A percentile compares a stretch with the other conserved stretches of the same genome.
phyloP scores from a whole-genome alignment of 2,113 vertebrate species.

The Ploceus nigricollis region DNA sequence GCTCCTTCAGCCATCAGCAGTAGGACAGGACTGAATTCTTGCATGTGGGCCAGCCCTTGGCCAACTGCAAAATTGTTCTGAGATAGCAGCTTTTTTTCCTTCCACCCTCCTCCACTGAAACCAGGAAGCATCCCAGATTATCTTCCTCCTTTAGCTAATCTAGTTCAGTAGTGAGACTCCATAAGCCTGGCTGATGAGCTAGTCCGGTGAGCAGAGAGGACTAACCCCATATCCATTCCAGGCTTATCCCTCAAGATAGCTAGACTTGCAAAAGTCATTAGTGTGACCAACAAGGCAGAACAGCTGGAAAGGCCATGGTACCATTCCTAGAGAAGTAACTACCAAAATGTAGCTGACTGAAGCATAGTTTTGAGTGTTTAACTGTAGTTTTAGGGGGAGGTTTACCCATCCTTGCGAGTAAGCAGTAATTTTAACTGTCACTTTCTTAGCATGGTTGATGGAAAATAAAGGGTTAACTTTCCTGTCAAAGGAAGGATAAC shows the following conservation, averaged over 20 bases:
- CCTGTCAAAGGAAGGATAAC: not conserved
- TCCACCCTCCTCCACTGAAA: fast-evolving
- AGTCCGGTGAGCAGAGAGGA: not conserved
- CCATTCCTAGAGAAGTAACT: not conserved
- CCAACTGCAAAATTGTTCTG: not conserved
- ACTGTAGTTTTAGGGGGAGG: not conserved
- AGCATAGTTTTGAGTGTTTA: not conserved
- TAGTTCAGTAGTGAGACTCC: not conserved
- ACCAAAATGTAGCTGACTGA: not conserved
- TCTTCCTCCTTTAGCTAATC: not conserved
- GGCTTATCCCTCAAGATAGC: not conserved
- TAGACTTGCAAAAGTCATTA: not conserved
- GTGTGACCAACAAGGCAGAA: not conserved
- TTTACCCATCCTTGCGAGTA: not conserved
- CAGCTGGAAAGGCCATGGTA: not conserved
- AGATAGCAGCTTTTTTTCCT: not conserved
- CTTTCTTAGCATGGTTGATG: not conserved
- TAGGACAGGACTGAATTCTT: not conserved
- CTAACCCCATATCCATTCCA: fast-evolving
- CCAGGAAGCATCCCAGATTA: not conserved
- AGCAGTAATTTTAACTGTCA: not conserved
- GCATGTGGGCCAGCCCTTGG: not conserved
- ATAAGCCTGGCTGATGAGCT: not conserved
- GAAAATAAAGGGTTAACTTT: not conserved
- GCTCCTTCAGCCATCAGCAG: not conserved